Evolutionary conservation across 2,113 vertebrate species (phyloP), one percentile per base, ranked within the genome.

Genomic region (Silurus meridionalis): DNA sequence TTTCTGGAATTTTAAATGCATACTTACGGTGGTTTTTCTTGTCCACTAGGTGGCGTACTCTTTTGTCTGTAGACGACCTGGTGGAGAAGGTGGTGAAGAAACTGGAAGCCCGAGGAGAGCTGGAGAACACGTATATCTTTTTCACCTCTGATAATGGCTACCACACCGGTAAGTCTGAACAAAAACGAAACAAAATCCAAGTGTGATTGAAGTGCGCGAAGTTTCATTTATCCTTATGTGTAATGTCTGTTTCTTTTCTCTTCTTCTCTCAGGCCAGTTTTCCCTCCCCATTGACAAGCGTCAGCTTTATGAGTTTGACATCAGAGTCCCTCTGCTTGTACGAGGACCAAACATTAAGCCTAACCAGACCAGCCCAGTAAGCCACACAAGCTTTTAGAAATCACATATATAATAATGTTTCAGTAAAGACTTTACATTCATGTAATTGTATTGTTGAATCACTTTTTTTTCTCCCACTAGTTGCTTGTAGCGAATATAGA

Each of bases 121-220:
- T 99, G 52, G 93, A 96, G 87, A 96, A 97, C 92, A 99, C 98
- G 0, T 99, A 97, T 87, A 92, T 99, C 91, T 96, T 99, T 86
- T 99, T 98, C 80, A 99, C 98, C 15, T 99, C 98, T 6, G 98
- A 99, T 91, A 99, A 99, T 5, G 98, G 98, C 84, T 99, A 96
- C 91, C 98, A 99, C 91, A 98, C 97, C 85, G 98, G 98, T 99
- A 90, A 80, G 74, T 46, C 5, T 69, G 48, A 14, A 74, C 11
- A 13, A 82, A 58, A 37, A 37, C 28, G 1, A 37, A 37, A 37
- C 28, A 37, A 37, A 19, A 25, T 79, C 75, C 60, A 11, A 28
- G 19, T 48, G 4, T 13, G 6, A 7, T 37, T 48, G 60, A 9
- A 37, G 37, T 37, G 37, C 37, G 2, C 1, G 8, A 21, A 25